phyloP scores from a whole-genome alignment of 35 echinoderm and acorn worm genomes.

The Heliocidaris tuberculata region DNA sequence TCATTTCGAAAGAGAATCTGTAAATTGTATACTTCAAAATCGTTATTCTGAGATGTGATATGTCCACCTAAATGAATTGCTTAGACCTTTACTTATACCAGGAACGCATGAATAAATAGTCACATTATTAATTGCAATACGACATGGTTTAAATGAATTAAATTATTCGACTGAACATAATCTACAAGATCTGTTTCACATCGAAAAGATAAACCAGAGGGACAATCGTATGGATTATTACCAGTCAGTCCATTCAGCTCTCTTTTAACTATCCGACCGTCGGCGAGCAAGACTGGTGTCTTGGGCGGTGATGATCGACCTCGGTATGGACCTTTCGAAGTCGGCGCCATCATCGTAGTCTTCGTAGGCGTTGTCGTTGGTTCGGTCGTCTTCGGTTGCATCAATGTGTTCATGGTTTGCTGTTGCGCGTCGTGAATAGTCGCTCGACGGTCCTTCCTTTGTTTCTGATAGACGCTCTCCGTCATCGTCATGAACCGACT shows the following conservation, averaged over 20 bases:
- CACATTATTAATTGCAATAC: too few species aligned
- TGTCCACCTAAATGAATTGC: too few species aligned
- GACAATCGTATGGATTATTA: not conserved
- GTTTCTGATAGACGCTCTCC: not conserved
- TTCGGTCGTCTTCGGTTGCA: not conserved
- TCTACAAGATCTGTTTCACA: too few species aligned
- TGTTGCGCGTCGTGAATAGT: not conserved
- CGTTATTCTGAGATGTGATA: too few species aligned
- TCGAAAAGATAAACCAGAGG: too few species aligned
- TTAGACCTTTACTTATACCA: too few species aligned
- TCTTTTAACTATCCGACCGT: constrained; percentile 19
- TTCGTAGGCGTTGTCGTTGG: not conserved
- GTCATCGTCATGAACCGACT: constrained; percentile 7
- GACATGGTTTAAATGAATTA: too few species aligned
- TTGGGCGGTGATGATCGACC: constrained; percentile 7
- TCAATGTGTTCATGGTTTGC: not conserved
- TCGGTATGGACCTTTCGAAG: not conserved
- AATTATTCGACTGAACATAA: too few species aligned
- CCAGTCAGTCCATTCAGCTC: constrained; percentile 2
- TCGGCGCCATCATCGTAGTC: not conserved
- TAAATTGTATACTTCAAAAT: too few species aligned
- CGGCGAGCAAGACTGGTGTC: constrained; percentile 31
- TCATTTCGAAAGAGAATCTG: too few species aligned
- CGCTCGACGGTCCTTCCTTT: constrained; percentile 16
- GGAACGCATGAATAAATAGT: too few species aligned